Evolutionary conservation across 2,113 vertebrate genomes (phyloP), one percentile per base, ranked within the genome.

Genomic region (Gnathonemus echidnorhynchus): DNA sequence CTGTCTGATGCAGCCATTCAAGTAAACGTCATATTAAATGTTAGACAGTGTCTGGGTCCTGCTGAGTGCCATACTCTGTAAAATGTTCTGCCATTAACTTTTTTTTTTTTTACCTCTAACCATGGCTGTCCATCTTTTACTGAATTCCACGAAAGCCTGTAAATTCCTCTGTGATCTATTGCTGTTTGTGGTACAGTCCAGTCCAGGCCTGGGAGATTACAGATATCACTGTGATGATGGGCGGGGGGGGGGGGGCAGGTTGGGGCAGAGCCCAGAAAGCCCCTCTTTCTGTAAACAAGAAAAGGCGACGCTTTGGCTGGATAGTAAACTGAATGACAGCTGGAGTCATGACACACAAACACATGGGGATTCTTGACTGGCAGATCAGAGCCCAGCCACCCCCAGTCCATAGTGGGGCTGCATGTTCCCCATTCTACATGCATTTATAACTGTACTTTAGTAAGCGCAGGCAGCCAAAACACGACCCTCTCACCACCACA

Each of bases 371-470:
- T 62, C 24, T n/a, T 62, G 56, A 27, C 10, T 31, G 62, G 62
- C 27, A 31, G n/a, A 13, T 70, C 9, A 70, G 10, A 31, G 62
- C 62, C 9, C 10, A 5, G n/a, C 62, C 27, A 9, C 62, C 27
- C 62, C 27, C 3, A 31, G n/a, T 70, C 62, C 27, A 31, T 11
- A 31, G 62, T 4, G 10, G 62, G n/a, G 27, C 62, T 70, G 62
- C n/a, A 31, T 31, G n/a, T 13, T 70, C 39, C 31, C 8, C 15
- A 83, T 83, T 39, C 77, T 24, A 42, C 35, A 19, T 3, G 94
- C 88, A 93, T 92, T 89, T 91, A 93, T 90, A 91, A 91, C 89
- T 56, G 66, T 11, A 62, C 92, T 83, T 92, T 91, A 93, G 91
- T 89, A 91, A 70, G 91, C 70, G 84, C 87, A 56, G 84, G 91